Conservation (phyloP, 2,113 vertebrate genomes). For the Bujurquina vittata region DNA sequence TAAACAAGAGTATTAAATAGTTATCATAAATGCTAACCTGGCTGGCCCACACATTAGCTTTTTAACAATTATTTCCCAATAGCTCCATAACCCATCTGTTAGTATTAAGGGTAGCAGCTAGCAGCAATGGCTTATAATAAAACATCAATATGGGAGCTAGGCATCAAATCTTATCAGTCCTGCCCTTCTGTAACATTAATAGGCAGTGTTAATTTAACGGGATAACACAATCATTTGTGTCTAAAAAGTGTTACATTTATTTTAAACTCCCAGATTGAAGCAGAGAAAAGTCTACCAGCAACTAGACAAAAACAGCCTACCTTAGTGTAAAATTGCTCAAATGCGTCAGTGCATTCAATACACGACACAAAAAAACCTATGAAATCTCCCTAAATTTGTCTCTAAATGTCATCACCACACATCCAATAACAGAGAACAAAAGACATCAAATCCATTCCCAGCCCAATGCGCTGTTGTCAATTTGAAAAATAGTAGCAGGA, state of each 20-base stretch:
- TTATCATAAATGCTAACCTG: neutral
- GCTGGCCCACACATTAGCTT: neutral
- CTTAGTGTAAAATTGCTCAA: neutral
- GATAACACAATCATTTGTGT: neutral
- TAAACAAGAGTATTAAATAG: no score
- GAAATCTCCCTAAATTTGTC: neutral
- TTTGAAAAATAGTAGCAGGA: slow-evolving; percentile 40
- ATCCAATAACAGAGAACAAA: slow-evolving; percentile 14
- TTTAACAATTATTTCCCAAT: neutral
- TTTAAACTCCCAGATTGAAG: neutral
- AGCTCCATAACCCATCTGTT: neutral
- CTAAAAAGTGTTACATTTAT: neutral
- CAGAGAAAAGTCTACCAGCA: neutral
- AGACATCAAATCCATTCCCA: neutral
- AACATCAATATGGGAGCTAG: neutral
- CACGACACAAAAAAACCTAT: neutral
- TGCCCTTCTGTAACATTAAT: neutral
- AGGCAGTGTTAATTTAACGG: neutral
- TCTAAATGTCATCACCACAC: slow-evolving; percentile 25
- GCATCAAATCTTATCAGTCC: neutral
- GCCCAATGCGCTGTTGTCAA: slow-evolving; percentile 28
- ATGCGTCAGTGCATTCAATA: neutral
- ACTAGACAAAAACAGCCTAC: neutral
- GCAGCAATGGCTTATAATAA: neutral
- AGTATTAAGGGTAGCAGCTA: neutral